Conservation (phyloP, 2,113 vertebrate species). For the Ammodramus savannarum region DNA sequence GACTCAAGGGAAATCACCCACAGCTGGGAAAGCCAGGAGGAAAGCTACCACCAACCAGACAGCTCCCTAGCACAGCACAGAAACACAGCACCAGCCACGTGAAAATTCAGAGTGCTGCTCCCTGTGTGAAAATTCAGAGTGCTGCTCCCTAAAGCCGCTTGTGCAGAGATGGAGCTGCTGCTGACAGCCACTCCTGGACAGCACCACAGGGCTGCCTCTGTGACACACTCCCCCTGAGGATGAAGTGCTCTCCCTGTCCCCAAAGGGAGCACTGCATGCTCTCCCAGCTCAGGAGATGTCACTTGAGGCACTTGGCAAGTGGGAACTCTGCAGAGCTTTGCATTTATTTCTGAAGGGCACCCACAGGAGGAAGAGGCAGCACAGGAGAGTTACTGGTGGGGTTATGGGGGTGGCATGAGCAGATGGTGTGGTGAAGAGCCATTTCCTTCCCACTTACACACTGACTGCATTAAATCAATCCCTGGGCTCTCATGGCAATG, state of each 20-base stretch:
- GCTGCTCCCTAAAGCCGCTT: neutral
- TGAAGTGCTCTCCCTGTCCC: neutral
- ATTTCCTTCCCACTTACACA: constrained; percentile 5
- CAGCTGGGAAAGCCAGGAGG: neutral
- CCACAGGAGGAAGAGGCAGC: neutral
- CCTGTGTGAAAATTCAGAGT: neutral
- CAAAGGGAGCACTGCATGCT: neutral
- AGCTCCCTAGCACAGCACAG: neutral
- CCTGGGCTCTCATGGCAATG: neutral
- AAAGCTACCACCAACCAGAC: neutral
- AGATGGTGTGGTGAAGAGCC: constrained; percentile 30
- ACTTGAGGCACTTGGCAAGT: neutral
- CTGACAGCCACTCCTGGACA: neutral
- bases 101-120: neutral
- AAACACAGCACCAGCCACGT: neutral
- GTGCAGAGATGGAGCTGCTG: neutral
- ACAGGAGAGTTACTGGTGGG: neutral
- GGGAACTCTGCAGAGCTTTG: neutral
- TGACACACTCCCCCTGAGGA: neutral
- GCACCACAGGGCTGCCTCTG: neutral
- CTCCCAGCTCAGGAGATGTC: neutral
- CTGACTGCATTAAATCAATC: constrained; percentile 20
- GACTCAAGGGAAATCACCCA: neutral
- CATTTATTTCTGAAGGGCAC: neutral
- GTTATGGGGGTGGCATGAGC: neutral